Evolutionary conservation across 2,113 vertebrate genomes (phyloP).

Genomic region (Sebastes fasciatus): DNA sequence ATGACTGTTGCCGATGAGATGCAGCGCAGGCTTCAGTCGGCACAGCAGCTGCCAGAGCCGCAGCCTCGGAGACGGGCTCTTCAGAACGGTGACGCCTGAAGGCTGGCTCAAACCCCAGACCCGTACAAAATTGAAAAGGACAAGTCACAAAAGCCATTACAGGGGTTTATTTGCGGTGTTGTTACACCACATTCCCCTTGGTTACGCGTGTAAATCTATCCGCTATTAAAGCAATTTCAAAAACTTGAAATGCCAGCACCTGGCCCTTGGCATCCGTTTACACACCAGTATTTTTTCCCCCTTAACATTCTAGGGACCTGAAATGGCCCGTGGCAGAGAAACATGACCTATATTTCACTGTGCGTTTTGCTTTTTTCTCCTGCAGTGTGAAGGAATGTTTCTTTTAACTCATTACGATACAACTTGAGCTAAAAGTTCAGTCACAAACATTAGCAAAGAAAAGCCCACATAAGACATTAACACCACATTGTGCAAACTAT

Average conservation of each 20-base stretch:
- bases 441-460: not conserved
- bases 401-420: conserved; percentile 5
- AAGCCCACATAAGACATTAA: not conserved
- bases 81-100: conserved; percentile 52
- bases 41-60: conserved; percentile 60
- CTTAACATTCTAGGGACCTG: conserved; percentile 13
- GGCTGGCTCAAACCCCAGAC: conserved; percentile 49
- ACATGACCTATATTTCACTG: conserved; percentile 34
- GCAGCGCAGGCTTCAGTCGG: conserved; percentile 32
- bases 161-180: conserved; percentile 51
- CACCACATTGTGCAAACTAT: not conserved
- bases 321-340: conserved; percentile 40
- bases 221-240: conserved; percentile 55
- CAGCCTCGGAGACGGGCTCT: conserved; percentile 44
- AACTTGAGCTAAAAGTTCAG: not conserved
- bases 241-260: conserved; percentile 42
- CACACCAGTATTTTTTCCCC: not conserved
- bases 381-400: not conserved
- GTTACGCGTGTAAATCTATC: conserved; percentile 51
- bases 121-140: conserved; percentile 48
- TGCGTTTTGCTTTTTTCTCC: not conserved
- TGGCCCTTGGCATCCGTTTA: conserved; percentile 38
- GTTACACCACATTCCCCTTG: conserved; percentile 39
- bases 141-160: conserved; percentile 62
- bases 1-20: conserved; percentile 54